Evolutionary conservation across 2,888 invertebrate genomes (phyloP).

Genomic region (Leptura quadrifasciata): DNA sequence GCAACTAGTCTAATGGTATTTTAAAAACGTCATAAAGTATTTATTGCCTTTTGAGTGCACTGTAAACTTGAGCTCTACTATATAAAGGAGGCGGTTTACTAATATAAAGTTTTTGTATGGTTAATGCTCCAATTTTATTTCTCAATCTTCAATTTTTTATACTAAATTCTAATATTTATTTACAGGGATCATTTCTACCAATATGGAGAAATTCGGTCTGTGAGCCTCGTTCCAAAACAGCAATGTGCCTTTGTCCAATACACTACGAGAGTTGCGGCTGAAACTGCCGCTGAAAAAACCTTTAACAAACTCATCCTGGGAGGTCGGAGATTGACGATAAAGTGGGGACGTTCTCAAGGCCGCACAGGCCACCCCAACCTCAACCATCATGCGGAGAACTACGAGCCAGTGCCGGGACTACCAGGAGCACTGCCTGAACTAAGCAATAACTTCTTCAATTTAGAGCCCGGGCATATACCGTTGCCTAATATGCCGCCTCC

Average conservation of each 20-base stretch:
- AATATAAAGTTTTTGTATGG: too few species aligned
- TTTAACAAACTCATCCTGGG: constrained; percentile 93
- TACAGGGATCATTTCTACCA: constrained; percentile 96
- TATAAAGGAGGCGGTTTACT: too few species aligned
- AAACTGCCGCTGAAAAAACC: constrained; percentile 95
- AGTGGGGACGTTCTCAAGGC: constrained; percentile 98
- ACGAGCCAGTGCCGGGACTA: constrained; percentile 87
- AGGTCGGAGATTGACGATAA: constrained; percentile 94
- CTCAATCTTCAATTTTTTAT: too few species aligned
- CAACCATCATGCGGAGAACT: constrained; percentile 75
- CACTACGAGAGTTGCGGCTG: constrained; percentile 92
- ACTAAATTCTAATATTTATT: too few species aligned
- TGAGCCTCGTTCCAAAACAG: constrained; percentile 94
- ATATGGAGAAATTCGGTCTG: constrained; percentile 96
- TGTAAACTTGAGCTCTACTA: too few species aligned
- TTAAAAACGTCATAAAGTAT: too few species aligned
- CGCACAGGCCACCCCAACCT: constrained; percentile 74
- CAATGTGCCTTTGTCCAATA: constrained; percentile 98
- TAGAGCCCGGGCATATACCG: constrained; percentile 75
- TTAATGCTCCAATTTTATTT: too few species aligned
- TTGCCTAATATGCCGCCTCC: constrained; percentile 73
- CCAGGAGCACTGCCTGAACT: constrained; percentile 83
- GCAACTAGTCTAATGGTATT: too few species aligned
- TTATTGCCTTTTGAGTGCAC: too few species aligned
- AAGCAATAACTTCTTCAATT: constrained; percentile 82